phyloP scores from a whole-genome alignment of 2,113 vertebrate genomes.

The Chaetura pelagica region DNA sequence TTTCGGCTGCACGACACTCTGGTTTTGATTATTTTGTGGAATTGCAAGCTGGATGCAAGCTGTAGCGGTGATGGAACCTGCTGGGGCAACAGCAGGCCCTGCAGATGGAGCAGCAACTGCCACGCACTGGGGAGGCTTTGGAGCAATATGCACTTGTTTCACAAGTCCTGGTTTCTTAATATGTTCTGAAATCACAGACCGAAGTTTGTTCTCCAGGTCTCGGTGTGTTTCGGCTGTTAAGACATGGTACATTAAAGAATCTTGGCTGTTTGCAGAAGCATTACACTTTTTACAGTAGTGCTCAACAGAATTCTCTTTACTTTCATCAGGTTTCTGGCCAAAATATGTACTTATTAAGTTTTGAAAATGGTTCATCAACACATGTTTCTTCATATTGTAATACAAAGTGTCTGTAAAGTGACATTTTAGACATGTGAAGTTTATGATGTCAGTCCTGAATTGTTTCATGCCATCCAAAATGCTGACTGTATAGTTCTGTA shows the following conservation, averaged over 20 bases:
- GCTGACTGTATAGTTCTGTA: slow-evolving; percentile 69
- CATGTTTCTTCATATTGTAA: slow-evolving; percentile 90
- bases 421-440: slow-evolving; percentile 84
- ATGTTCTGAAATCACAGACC: slow-evolving; percentile 84
- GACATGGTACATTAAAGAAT: slow-evolving; percentile 92
- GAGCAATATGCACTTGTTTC: slow-evolving; percentile 77
- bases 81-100: background rate
- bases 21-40: slow-evolving; percentile 71
- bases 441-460: slow-evolving; percentile 73
- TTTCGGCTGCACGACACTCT: slow-evolving; percentile 56
- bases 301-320: slow-evolving; percentile 45
- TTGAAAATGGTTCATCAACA: slow-evolving; percentile 84
- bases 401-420: slow-evolving; percentile 84
- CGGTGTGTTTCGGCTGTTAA: slow-evolving; percentile 88
- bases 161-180: slow-evolving; percentile 69
- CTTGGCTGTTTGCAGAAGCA: slow-evolving; percentile 82
- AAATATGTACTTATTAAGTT: slow-evolving; percentile 81
- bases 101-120: background rate
- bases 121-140: slow-evolving; percentile 62
- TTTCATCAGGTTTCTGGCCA: slow-evolving; percentile 75
- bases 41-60: slow-evolving; percentile 71
- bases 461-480: slow-evolving; percentile 74
- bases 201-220: slow-evolving; percentile 86
- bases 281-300: slow-evolving; percentile 93
- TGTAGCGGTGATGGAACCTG: background rate